Percentiles rank a stretch among this genome's conserved stretches.
These are phyloP conservation scores for Sylvilagus bachmani DNA, from an alignment of 2,113 vertebrate species.

Conservation along the genomic window DNA sequence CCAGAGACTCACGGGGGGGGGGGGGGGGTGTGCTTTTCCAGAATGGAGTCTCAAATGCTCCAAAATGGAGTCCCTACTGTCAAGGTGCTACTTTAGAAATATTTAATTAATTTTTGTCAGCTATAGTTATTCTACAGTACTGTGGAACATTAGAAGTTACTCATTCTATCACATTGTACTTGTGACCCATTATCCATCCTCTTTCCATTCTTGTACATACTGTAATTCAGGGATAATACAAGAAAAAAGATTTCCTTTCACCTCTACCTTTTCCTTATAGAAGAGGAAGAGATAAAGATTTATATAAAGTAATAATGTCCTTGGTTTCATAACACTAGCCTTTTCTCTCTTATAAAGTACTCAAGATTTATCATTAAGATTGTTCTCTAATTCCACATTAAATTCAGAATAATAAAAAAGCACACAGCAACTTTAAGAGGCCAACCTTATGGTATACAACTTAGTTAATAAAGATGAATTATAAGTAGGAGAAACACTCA, in stretches of 20 bases:
- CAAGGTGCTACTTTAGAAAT: too few relatives aligned
- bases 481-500: conserved; percentile 10
- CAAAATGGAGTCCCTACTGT: too few relatives aligned
- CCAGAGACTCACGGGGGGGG: too few relatives aligned
- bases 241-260: not conserved
- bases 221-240: conserved; percentile 36
- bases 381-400: conserved; percentile 58
- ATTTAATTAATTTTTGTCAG: too few relatives aligned
- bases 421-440: not conserved
- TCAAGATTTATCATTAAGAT: conserved; percentile 45
- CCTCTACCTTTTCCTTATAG: conserved; percentile 21
- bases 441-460: conserved; percentile 28
- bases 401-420: conserved; percentile 57
- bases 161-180: too few relatives aligned
- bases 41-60: too few relatives aligned
- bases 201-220: not conserved
- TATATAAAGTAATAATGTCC: conserved; percentile 54
- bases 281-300: conserved; percentile 46
- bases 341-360: conserved; percentile 55
- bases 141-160: too few relatives aligned
- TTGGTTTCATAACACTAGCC: conserved; percentile 47
- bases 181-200: too few relatives aligned
- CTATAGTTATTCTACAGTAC: too few relatives aligned
- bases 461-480: conserved; percentile 36
- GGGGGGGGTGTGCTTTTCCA: too few relatives aligned